A percentile compares a stretch with the other conserved stretches of the same genome.
Evolutionary conservation across 2,797 vertebrate genomes (phyloP).

Genomic region (Tokudaia tokunoshimensis): DNA sequence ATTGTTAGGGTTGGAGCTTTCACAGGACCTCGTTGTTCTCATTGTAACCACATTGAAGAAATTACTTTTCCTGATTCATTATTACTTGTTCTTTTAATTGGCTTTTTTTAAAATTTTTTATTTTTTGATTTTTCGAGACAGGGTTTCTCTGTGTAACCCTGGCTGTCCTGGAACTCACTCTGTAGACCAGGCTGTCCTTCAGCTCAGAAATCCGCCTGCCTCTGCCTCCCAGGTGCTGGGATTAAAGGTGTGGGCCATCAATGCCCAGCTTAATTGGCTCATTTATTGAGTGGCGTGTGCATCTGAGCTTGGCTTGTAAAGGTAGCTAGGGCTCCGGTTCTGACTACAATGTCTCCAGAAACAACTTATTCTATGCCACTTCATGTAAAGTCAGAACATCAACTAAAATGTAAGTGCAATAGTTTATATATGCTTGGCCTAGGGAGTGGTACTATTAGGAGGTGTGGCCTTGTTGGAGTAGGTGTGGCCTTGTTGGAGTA

Average conservation of each 20-base stretch:
- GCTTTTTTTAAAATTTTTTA: no score
- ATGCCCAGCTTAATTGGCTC: background rate
- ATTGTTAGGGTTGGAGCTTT: background rate
- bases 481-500: background rate
- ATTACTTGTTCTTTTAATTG: background rate
- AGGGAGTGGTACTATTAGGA: background rate
- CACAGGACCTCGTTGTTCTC: background rate
- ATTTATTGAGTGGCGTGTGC: background rate
- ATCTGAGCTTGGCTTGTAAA: background rate
- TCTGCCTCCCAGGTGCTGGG: no score
- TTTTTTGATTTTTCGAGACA: no score
- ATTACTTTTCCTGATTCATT: background rate
- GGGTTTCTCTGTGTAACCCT: no score
- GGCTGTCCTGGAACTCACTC: no score
- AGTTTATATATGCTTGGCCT: background rate
- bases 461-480: background rate
- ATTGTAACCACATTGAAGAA: background rate
- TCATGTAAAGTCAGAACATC: constrained; percentile 40
- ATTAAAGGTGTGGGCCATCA: no score
- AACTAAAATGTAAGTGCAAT: background rate
- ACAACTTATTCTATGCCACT: background rate
- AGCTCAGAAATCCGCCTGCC: no score
- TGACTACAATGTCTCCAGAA: background rate
- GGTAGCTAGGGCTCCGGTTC: background rate
- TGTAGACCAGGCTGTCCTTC: no score